phyloP scores from a whole-genome alignment of 2,113 vertebrate genomes.

The Cricetomys ansorgei region DNA sequence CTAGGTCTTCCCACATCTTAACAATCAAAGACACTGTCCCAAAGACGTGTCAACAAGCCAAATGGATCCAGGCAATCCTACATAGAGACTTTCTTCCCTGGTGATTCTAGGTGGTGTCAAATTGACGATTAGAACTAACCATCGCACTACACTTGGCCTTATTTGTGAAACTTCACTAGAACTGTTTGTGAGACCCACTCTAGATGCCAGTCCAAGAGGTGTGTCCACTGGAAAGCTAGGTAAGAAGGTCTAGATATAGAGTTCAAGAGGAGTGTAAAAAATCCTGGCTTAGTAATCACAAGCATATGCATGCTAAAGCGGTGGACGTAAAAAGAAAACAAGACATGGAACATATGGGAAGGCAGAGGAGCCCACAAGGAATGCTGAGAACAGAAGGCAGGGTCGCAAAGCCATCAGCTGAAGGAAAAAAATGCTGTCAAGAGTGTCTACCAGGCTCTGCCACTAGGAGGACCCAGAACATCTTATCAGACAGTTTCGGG shows the following conservation, averaged over 20 bases:
- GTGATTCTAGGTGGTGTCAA: not conserved
- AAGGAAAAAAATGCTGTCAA: not conserved
- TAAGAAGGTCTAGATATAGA: not conserved
- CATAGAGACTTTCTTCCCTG: not conserved
- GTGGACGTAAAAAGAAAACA: not conserved
- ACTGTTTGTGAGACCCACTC: not conserved
- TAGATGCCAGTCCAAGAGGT: not conserved
- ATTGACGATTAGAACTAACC: not conserved
- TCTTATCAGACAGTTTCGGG: not conserved
- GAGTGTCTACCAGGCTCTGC: not conserved
- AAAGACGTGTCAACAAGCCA: not conserved
- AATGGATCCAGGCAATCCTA: not conserved
- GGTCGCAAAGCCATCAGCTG: not conserved
- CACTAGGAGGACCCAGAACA: conserved; percentile 55
- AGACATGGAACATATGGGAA: not conserved
- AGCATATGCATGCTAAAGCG: not conserved
- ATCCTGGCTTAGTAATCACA: not conserved
- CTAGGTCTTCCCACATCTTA: not conserved
- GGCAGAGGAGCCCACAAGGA: not conserved
- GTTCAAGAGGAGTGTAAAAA: not conserved
- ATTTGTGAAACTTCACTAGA: not conserved
- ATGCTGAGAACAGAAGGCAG: not conserved
- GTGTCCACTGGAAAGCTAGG: not conserved
- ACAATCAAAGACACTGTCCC: not conserved
- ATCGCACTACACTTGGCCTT: not conserved